Evolutionary conservation across 2,797 vertebrate species (phyloP).

Genomic region (Morelia viridis): DNA sequence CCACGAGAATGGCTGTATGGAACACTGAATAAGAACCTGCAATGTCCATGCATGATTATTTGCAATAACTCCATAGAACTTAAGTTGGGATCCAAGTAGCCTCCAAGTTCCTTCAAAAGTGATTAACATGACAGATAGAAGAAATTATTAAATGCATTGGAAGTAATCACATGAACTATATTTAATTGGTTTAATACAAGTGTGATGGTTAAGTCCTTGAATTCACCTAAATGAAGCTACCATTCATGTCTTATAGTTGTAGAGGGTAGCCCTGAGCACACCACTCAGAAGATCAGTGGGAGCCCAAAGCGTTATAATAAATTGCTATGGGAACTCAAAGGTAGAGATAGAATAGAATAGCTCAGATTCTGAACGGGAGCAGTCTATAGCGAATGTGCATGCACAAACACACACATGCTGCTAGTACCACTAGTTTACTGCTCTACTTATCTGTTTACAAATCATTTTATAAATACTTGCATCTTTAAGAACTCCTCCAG

Average conservation of each 20-base stretch:
- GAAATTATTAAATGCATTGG: background rate
- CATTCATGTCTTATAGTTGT: background rate
- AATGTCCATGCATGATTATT: background rate
- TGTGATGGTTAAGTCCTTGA: background rate
- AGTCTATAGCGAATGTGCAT: background rate
- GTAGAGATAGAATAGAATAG: background rate
- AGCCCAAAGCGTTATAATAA: background rate
- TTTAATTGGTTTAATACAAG: background rate
- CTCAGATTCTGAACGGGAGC: background rate
- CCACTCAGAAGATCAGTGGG: background rate
- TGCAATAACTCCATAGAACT: background rate
- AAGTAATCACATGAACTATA: background rate
- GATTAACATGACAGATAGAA: background rate
- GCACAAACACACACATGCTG: background rate
- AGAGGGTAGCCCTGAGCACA: background rate
- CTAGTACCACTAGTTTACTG: conserved; percentile 13
- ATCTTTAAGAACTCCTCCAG: conserved; percentile 12
- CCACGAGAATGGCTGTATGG: background rate
- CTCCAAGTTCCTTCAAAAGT: background rate
- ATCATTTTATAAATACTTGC: conserved; percentile 31
- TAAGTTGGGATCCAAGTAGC: background rate
- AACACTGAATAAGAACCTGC: background rate
- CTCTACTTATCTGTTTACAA: background rate
- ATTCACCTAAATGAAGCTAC: background rate
- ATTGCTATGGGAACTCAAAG: background rate